Evolutionary conservation across 2,113 vertebrate species (phyloP).

Genomic region (Echinops telfairi): DNA sequence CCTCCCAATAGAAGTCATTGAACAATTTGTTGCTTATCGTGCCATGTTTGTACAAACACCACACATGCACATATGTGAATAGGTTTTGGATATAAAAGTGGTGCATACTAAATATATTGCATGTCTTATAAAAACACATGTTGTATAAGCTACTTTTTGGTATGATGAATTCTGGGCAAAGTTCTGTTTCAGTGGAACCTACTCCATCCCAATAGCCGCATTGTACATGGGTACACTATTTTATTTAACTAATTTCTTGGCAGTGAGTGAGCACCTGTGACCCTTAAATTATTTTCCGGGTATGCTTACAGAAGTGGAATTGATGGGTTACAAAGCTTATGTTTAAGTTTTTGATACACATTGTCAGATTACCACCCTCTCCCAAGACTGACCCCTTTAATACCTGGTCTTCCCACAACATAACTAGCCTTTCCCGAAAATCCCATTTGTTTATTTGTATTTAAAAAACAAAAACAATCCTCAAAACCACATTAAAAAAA

Average conservation of each 20-base stretch:
- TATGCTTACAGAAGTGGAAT: neutral
- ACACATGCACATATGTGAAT: neutral
- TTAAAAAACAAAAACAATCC: no score
- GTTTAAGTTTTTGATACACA: neutral
- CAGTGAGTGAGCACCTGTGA: neutral
- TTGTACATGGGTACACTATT: neutral
- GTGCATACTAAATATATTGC: neutral
- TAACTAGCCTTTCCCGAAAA: neutral
- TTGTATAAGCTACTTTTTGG: neutral
- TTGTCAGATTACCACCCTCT: neutral
- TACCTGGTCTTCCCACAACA: neutral
- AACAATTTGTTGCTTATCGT: neutral
- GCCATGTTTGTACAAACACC: neutral
- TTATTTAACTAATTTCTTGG: neutral
- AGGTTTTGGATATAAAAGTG: neutral
- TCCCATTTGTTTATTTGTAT: neutral
- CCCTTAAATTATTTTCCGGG: neutral
- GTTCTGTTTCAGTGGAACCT: neutral
- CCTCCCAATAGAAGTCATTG: neutral
- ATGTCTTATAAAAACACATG: neutral
- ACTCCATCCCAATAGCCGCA: neutral
- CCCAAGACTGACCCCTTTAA: neutral
- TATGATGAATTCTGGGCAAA: neutral
- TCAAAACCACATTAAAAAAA: no score
- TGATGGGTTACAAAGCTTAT: neutral